Percentiles rank a stretch among this genome's conserved stretches.
Evolutionary conservation across 2,113 vertebrate species (phyloP).

Genomic region (Catharus bicknelli): DNA sequence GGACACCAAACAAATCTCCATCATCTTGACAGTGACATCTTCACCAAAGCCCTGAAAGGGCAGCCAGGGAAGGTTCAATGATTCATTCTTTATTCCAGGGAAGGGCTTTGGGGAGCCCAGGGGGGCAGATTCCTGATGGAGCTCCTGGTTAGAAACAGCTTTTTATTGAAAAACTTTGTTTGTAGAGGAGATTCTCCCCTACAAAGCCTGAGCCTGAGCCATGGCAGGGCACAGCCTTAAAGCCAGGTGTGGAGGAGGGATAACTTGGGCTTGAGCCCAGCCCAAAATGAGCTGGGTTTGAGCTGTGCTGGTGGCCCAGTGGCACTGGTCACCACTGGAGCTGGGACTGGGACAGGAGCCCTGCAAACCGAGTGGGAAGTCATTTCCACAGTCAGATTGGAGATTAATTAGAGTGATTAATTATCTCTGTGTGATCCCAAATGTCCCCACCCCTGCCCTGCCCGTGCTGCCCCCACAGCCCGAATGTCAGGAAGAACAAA

Average conservation of each 20-base stretch:
- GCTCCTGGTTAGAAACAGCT: background rate
- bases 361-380: background rate
- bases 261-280: background rate
- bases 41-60: conserved; percentile 5
- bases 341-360: background rate
- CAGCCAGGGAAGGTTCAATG: background rate
- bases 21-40: conserved; percentile 44
- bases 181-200: background rate
- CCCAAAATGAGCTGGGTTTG: background rate
- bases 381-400: background rate
- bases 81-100: background rate
- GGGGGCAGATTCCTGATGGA: background rate
- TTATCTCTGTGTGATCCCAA: accelerated
- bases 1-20: conserved; percentile 44
- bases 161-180: conserved; percentile 24
- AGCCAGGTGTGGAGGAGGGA: background rate
- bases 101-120: background rate
- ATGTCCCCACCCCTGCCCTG: background rate
- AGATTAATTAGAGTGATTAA: background rate
- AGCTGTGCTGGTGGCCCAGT: background rate
- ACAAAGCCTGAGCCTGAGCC: background rate
- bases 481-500: background rate
- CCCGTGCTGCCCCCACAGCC: accelerated
- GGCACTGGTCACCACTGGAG: too few relatives aligned
- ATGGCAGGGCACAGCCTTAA: accelerated